Conservation (phyloP, 2,797 vertebrate genomes). For the Halcyon badia region DNA sequence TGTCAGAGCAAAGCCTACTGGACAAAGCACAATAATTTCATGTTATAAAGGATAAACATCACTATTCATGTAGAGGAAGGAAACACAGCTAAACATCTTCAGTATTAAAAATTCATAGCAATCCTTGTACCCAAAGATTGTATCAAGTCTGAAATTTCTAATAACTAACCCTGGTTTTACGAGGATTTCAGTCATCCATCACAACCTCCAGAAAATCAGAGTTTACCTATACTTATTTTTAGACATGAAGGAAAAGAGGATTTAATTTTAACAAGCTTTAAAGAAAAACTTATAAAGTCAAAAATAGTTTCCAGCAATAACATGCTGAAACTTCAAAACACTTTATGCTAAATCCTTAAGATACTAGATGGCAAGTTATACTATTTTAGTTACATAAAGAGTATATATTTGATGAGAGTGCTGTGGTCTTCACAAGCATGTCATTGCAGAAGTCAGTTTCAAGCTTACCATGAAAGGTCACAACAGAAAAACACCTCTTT, state of each 20-base stretch:
- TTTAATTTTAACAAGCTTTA: constrained; percentile 52
- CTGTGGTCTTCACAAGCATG: background rate
- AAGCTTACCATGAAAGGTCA: background rate
- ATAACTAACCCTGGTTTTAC: background rate
- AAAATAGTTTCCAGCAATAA: constrained; percentile 43
- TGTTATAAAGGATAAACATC: constrained; percentile 8
- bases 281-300: constrained; percentile 1
- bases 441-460: background rate
- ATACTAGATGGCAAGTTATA: background rate
- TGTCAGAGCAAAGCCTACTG: constrained; percentile 9
- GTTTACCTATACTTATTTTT: constrained; percentile 53
- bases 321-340: constrained; percentile 39
- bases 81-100: background rate
- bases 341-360: constrained; percentile 33
- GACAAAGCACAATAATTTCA: constrained; percentile 58
- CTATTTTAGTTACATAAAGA: background rate
- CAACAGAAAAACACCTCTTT: background rate
- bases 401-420: background rate
- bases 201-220: constrained; percentile 3
- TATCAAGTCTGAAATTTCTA: background rate
- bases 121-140: background rate
- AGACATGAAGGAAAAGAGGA: constrained; percentile 42
- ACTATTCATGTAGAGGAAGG: background rate
- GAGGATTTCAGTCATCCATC: background rate
- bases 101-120: constrained; percentile 8